Conservation (phyloP, 2,797 vertebrate species). For the Lutjanus campechanus region DNA sequence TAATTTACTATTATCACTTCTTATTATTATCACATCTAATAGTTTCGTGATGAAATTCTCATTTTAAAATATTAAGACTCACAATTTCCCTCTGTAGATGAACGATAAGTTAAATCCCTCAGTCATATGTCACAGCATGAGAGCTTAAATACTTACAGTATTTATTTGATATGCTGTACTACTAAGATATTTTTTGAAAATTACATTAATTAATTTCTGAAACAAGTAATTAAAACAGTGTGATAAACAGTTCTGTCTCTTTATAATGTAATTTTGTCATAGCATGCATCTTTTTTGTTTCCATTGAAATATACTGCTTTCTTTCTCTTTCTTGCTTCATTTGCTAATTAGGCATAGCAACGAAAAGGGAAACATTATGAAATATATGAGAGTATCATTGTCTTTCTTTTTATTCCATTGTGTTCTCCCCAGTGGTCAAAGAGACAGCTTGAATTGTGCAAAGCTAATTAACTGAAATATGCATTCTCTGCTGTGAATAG, state of each 20-base stretch:
- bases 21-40: constrained; percentile 14
- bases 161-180: no score
- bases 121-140: constrained; percentile 8
- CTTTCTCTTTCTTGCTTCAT: not conserved
- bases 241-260: not conserved
- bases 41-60: constrained; percentile 23
- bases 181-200: not conserved
- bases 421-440: not conserved
- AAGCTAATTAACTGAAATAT: constrained; percentile 3
- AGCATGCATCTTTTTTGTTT: not conserved
- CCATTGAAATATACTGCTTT: not conserved
- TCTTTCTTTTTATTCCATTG: not conserved
- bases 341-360: constrained; percentile 1
- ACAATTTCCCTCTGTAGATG: constrained; percentile 11
- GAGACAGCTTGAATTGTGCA: not conserved
- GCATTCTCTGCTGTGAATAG: not conserved
- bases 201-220: not conserved
- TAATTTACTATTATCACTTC: constrained; percentile 49
- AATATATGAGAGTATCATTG: not conserved
- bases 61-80: constrained; percentile 10
- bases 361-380: not conserved
- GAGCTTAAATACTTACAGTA: not conserved
- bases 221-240: not conserved
- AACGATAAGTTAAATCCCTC: not conserved
- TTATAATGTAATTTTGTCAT: not conserved